A percentile compares a stretch with the other conserved stretches of the same genome.
phyloP scores from a whole-genome alignment of 2,888 invertebrate genomes.

The Melipona beecheii region DNA sequence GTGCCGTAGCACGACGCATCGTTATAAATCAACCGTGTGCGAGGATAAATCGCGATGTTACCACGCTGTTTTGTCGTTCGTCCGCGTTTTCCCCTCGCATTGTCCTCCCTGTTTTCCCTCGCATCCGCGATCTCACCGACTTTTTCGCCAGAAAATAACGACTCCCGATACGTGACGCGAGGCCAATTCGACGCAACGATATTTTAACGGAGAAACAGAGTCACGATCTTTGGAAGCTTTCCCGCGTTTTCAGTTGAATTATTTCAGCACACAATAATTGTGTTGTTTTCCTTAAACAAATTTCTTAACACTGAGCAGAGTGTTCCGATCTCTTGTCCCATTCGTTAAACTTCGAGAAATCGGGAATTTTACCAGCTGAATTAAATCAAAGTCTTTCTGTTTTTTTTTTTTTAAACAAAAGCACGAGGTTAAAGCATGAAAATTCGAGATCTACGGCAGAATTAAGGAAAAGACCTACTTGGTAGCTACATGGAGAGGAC shows the following conservation, averaged over 20 bases:
- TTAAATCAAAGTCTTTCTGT: neutral
- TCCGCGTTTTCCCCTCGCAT: conserved; percentile 6
- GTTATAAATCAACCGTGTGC: conserved; percentile 59
- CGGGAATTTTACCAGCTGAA: neutral
- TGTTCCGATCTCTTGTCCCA: too few species aligned
- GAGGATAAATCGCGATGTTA: conserved; percentile 39
- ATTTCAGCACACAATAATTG: neutral
- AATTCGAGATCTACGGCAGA: neutral
- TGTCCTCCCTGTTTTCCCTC: neutral
- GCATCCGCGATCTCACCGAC: neutral
- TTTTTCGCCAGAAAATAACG: conserved; percentile 8
- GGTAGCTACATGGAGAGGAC: neutral
- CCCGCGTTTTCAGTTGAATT: neutral
- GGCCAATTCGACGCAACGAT: neutral
- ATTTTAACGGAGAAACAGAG: too few species aligned
- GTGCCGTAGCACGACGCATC: conserved; percentile 33
- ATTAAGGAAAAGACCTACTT: neutral
- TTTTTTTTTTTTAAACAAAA: neutral
- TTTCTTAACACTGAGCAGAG: too few species aligned
- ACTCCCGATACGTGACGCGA: neutral
- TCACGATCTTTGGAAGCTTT: too few species aligned
- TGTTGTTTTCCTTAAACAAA: too few species aligned
- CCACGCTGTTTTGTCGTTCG: conserved; percentile 30
- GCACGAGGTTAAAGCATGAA: neutral
- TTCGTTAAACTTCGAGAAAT: too few species aligned